A percentile compares a stretch with the other conserved stretches of the same genome.
These are phyloP conservation scores for Hirtodrosophila trivittata DNA, from an alignment of 2,888 invertebrate species.

Conservation along the genomic window DNA sequence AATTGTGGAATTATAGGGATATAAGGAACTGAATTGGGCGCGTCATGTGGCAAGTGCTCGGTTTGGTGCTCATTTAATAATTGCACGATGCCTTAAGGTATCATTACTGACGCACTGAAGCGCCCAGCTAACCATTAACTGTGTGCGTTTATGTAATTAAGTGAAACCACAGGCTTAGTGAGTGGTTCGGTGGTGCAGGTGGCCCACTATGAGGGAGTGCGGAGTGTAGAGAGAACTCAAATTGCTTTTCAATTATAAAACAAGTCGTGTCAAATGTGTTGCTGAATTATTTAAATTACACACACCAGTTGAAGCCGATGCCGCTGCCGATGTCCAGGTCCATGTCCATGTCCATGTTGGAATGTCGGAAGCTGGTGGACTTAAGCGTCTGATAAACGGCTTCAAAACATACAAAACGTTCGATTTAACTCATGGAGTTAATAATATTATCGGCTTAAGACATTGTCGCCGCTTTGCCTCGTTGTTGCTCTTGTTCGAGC, in stretches of 20 bases:
- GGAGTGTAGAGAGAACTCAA: constrained; percentile 12
- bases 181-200: background rate
- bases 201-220: background rate
- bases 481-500: constrained; percentile 60
- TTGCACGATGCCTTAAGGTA: constrained; percentile 84
- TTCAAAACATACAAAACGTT: constrained; percentile 74
- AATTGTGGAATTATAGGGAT: constrained; percentile 45
- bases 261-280: constrained; percentile 42
- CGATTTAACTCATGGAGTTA: constrained; percentile 75
- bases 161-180: constrained; percentile 49
- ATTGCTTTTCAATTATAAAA: constrained; percentile 56
- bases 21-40: constrained; percentile 33
- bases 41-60: constrained; percentile 69
- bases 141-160: constrained; percentile 69
- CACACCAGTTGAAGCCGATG: background rate
- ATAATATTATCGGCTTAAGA: constrained; percentile 79
- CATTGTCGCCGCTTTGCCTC: constrained; percentile 74
- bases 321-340: constrained; percentile 9
- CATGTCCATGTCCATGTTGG: constrained; percentile 22
- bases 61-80: constrained; percentile 84
- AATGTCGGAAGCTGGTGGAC: constrained; percentile 66
- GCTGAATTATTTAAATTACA: constrained; percentile 49
- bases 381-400: constrained; percentile 76
- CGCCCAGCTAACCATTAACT: constrained; percentile 60
- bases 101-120: constrained; percentile 73